Base-by-base conservation (phyloP, 2,888 invertebrate species). In the Mamestra brassicae region DNA sequence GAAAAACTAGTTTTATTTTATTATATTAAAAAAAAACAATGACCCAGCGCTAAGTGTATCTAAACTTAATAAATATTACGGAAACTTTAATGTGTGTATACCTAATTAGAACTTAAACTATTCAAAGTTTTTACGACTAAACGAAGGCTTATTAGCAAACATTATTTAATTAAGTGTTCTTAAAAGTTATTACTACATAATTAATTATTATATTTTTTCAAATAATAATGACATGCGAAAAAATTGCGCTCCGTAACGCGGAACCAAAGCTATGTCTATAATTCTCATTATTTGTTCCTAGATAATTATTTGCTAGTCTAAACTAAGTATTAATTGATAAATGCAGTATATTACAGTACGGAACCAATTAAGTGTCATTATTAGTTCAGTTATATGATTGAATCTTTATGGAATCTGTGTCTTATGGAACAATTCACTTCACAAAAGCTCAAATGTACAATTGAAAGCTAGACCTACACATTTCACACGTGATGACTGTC, bases 141-240 rank as follows among this genome's bases (percentile, higher is more conserved):
- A 84, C 76, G 76, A 84, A 80, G 78, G 72, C 79, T 86, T 84
- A 87, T 81, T 88, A 85, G 73, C 76, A 71, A 83, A 80, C 82
- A 81, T 73, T 73, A 83, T 85, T 78, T 81, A 85, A 86, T 87
- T 86, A 86, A 81, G 78, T 88, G 83, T 83, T 87, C 74, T 64
- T 81, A 86, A 87, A 77, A 86, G 69, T 84, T 84, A 86, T 84
- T 83, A 75, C 74, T n/a, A 63, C 60, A 66, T 52, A 80, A 74
- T 69, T 84, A 62, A 64, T 64, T 63, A 36, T 17, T 45, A 58
- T 75, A 38, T 69, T 74, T 71, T 66, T 78, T 64, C 10, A 57
- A 74, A 79, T 65, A 58, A 68, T 71, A 71, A 74, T 76, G 26
- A 55, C 65, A 63, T 67, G 61, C 74, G 52, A 76, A 80, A 80